A percentile compares a stretch with the other conserved stretches of the same genome.
Evolutionary conservation across 2,888 invertebrate species (phyloP).

Genomic region (Yponomeuta evonymella): DNA sequence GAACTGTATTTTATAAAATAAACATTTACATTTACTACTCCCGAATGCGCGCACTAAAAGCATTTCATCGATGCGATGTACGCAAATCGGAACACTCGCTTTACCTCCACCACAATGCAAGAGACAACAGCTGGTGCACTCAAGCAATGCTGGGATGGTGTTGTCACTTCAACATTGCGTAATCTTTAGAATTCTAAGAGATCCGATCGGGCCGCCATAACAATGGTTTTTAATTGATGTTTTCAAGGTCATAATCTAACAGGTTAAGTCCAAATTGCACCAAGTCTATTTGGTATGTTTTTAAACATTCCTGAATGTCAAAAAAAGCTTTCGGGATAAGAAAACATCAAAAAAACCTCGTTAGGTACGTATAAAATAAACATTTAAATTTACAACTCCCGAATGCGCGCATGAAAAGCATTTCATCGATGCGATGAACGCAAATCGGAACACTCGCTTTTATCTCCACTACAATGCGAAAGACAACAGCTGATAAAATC

Average conservation of each 20-base stretch:
- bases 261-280: too few species aligned
- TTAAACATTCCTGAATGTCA: too few species aligned
- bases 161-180: too few species aligned
- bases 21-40: constrained; percentile 11
- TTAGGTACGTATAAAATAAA: not conserved
- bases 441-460: constrained; percentile 6
- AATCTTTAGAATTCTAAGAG: too few species aligned
- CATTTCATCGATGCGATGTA: constrained; percentile 9
- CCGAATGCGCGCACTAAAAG: constrained; percentile 11
- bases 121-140: not conserved
- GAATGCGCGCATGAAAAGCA: constrained; percentile 12
- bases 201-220: too few species aligned
- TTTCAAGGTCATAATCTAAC: too few species aligned
- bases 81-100: constrained; percentile 6
- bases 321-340: too few species aligned
- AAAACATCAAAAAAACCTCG: too few species aligned
- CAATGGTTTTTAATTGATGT: too few species aligned
- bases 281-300: too few species aligned
- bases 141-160: not conserved
- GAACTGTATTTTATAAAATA: not conserved
- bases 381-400: constrained; percentile 10
- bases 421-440: constrained; percentile 6
- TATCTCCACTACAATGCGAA: not conserved
- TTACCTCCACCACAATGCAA: not conserved
- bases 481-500: not conserved